These are phyloP conservation scores for Aelia acuminata DNA, from an alignment of 2,888 invertebrate species.

Conservation along the genomic window DNA sequence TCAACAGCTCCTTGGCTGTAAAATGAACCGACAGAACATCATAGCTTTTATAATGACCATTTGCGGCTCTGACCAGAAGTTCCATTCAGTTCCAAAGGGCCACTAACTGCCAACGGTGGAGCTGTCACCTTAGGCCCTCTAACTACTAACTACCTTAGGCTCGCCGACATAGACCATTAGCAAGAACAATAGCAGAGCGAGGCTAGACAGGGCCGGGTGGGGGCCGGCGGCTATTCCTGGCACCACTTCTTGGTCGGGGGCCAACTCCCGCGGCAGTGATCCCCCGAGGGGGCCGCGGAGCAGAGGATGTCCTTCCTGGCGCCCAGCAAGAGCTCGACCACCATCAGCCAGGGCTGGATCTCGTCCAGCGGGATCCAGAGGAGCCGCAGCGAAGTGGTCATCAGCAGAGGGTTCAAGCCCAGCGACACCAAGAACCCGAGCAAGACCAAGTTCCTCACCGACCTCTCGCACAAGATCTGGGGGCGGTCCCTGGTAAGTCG, in stretches of 20 bases:
- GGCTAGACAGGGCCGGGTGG: slow-evolving; percentile 6
- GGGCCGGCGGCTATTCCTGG: slow-evolving; percentile 58
- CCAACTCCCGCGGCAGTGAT: slow-evolving; percentile 60
- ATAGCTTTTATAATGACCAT: too few relatives aligned
- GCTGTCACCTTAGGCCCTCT: background rate
- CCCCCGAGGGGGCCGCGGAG: slow-evolving; percentile 51
- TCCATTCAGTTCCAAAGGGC: too few relatives aligned
- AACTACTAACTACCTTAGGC: background rate
- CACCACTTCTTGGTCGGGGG: slow-evolving; percentile 62
- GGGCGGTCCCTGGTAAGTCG: slow-evolving; percentile 83
- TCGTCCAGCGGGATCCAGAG: slow-evolving; percentile 63
- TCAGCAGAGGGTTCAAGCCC: slow-evolving; percentile 85
- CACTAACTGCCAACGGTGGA: background rate
- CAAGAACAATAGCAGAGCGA: slow-evolving; percentile 42
- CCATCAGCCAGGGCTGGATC: slow-evolving; percentile 61
- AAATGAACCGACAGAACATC: too few relatives aligned
- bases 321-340: slow-evolving; percentile 63
- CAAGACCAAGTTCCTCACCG: slow-evolving; percentile 84
- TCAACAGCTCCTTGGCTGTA: too few relatives aligned
- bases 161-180: slow-evolving; percentile 14
- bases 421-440: slow-evolving; percentile 87
- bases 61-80: too few relatives aligned
- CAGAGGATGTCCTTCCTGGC: slow-evolving; percentile 51
- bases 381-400: slow-evolving; percentile 75
- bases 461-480: slow-evolving; percentile 85